Base-by-base conservation (phyloP, 2,888 invertebrate species). In the Nephrocerus scutellatus region DNA sequence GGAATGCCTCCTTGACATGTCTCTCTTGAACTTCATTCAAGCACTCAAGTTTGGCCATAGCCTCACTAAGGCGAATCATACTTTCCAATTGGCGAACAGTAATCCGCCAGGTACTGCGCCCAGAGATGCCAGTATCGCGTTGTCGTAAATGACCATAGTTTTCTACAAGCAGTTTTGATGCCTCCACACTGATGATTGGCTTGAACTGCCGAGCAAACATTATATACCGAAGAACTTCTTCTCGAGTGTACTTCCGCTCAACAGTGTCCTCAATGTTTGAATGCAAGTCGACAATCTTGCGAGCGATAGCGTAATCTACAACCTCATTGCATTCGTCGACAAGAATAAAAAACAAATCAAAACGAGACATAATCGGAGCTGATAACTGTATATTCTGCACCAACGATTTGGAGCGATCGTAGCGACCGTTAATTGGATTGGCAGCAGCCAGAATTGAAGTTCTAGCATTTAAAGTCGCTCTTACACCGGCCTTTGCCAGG, bases 361-460 rank as follows among this genome's bases (percentile, higher is more conserved):
- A 98, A 52, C 98, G 79, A 0, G 97, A 97, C 96, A 99, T 96
- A 57, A 98, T 95, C 0, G 98, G 97, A 0, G 97, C 93, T 0
- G 90, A 84, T 12, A 98, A 71, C 1, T 82, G 76, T 3, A 98
- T 86, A 66, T 98, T 98, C 62, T 96, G 93, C 55, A 93, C 90
- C 5, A 98, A 71, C 0, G 93, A 89, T 62, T 90, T 93, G 1
- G 87, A 79, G 26, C 93, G 76, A 69, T 99, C 96, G 68, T 98
- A 98, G 21, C 95, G 79, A 0, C 97, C 95, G n/a, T 90, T 90
- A 21, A 95, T 81, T 0, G 98, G 98, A 72, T 99, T 98, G 0
- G 97, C 97, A 0, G 98, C 98, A 0, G 98, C 98, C 41, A 99
- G 72, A 51, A 98, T 97, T 0, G 96, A 97, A 0, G 97, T 95